Evolutionary conservation across 2,113 vertebrate genomes (phyloP), one percentile per base, ranked within the genome.

Genomic region (Peromyscus californicus): DNA sequence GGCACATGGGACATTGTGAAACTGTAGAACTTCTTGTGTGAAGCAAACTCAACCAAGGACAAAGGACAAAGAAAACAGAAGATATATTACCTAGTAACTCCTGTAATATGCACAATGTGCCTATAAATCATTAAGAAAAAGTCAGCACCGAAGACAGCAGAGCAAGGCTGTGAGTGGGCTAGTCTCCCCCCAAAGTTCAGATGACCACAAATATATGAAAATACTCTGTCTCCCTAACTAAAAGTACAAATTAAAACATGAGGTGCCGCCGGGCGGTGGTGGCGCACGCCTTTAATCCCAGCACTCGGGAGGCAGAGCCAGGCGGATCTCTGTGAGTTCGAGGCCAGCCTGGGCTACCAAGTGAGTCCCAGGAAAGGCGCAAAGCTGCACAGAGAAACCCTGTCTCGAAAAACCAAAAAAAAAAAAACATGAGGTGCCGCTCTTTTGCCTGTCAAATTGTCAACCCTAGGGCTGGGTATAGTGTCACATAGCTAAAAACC

Each of bases 171-270:
- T 54, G 65, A 91, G 1, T 65, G 45, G n/a, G 29, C 88, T 75
- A 3, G 48, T 96, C 69, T 87, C 57, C 36, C 80, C 91, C 48
- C 91, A 92, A 69, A 94, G 45, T 82, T 69, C 16, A 69, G 24
- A 29, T 48, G 61, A 16, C 72, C 72, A 76, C 63, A 89, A 80
- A 63, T 61, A 39, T 3, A 29, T 63, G 85, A 51, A 22, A 93
- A 79, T 65, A 15, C 39, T 79, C 19, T 1, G 0, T 67, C 75
- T 92, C 61, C 67, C 70, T 59, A 79, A 82, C 85, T 92, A 72
- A 85, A 94, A 91, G 75, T 88, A 29, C 2, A 57, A 36, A 36
- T 65, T 86, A 79, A 83, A 96, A 70, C 78, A 61, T 21, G 10
- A 89, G 70, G 48, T 48, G 57, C 54, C 51, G 4, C 91, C n/a